Percentiles rank a stretch among this genome's conserved stretches.
phyloP scores from a whole-genome alignment of 2,113 vertebrate species.

The Ctenodactylus gundi region DNA sequence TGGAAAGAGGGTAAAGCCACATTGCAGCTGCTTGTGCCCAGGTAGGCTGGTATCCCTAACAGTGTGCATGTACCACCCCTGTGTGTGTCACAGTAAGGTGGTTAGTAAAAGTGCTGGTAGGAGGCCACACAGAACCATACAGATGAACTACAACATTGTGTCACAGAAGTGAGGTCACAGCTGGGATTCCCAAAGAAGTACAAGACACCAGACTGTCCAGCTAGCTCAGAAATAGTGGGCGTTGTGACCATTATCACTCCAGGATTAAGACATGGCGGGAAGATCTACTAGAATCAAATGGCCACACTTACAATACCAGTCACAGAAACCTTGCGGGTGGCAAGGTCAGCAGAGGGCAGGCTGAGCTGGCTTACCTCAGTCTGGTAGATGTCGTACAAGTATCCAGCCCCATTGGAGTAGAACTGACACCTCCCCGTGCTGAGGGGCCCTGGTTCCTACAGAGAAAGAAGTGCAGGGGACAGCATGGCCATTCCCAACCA shows the following conservation, averaged over 20 bases:
- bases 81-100: slow-evolving; percentile 46
- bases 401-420: slow-evolving; percentile 88
- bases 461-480: slow-evolving; percentile 16
- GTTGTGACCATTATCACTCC: neutral
- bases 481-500: fast-evolving
- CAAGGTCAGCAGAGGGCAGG: neutral
- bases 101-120: slow-evolving; percentile 26
- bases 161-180: slow-evolving; percentile 38
- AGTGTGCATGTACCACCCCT: slow-evolving; percentile 16
- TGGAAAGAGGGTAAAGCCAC: slow-evolving; percentile 33
- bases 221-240: slow-evolving; percentile 17
- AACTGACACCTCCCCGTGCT: slow-evolving; percentile 90
- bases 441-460: slow-evolving; percentile 91
- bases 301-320: neutral
- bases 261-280: neutral
- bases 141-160: slow-evolving; percentile 46
- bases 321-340: neutral
- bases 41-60: slow-evolving; percentile 24
- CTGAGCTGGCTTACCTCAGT: slow-evolving; percentile 87
- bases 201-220: neutral
- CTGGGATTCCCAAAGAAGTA: slow-evolving; percentile 46
- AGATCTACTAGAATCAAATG: neutral
- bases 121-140: neutral
- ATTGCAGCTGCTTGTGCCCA: slow-evolving; percentile 48
- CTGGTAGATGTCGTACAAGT: slow-evolving; percentile 90